A percentile compares a stretch with the other conserved stretches of the same genome.
Conservation (phyloP, 1,140 invertebrate genomes). For the Drosophila pseudoobscura region DNA sequence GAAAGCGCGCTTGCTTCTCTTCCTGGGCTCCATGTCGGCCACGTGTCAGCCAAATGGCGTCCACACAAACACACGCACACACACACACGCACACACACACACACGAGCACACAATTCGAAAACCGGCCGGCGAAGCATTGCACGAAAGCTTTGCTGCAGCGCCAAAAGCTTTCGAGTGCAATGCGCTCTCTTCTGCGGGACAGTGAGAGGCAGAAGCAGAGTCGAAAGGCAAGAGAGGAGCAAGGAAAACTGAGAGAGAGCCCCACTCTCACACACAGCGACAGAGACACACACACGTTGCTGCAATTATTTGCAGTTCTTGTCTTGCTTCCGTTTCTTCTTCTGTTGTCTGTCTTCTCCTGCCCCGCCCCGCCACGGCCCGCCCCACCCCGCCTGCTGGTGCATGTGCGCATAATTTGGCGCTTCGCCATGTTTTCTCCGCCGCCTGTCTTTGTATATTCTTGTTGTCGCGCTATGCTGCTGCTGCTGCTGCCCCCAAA, state of each 20-base stretch:
- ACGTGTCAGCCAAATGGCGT: slow-evolving; percentile 77
- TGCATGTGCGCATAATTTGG: slow-evolving; percentile 78
- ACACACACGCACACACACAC: slow-evolving; percentile 16
- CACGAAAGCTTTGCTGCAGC: slow-evolving; percentile 58
- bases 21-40: slow-evolving; percentile 68
- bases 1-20: slow-evolving; percentile 28
- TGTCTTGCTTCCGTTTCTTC: slow-evolving; percentile 70
- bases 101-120: slow-evolving; percentile 25
- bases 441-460: slow-evolving; percentile 18
- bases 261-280: neutral
- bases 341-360: slow-evolving; percentile 49
- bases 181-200: slow-evolving; percentile 35
- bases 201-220: slow-evolving; percentile 1
- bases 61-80: slow-evolving; percentile 48
- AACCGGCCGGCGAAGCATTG: slow-evolving; percentile 70
- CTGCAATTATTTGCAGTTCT: slow-evolving; percentile 77
- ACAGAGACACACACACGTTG: slow-evolving; percentile 15
- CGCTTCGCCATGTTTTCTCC: slow-evolving; percentile 78
- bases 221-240: neutral
- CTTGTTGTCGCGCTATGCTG: slow-evolving; percentile 26
- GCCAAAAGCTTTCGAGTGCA: slow-evolving; percentile 68
- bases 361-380: slow-evolving; percentile 13
- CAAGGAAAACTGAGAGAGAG: neutral
- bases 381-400: slow-evolving; percentile 17
- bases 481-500: slow-evolving; percentile 23